Evolutionary conservation across 2,888 invertebrate species (phyloP), one percentile per base, ranked within the genome.

Genomic region (Hyles lineata): DNA sequence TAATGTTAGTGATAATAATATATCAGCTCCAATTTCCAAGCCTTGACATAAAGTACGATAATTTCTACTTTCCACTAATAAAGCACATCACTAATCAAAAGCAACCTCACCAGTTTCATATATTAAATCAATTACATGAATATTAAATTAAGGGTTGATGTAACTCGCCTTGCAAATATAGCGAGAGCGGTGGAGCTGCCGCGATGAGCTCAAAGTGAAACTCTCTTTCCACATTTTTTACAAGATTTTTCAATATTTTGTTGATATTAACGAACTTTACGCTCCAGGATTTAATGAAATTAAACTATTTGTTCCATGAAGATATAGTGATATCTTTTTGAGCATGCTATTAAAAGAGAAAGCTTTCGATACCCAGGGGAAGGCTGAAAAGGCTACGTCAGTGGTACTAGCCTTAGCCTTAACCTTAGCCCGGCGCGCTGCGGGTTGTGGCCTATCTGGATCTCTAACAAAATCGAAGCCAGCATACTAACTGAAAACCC

Each of bases 201-300:
- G 17, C 61, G 29, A 5, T n/a, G 61, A 25, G 25, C 29, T 61
- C 29, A 61, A 61, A 61, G 29, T 61, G 29, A 61, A 29, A 61
- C 7, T 62, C 29, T 29, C 23, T 29, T 62, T 15, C 17, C 19
- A 29, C 23, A 29, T 62, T 62, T 62, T 62, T 32, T 62, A 23
- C 2, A 29, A 17, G 25, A n/a, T 55, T 55, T 55, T 55, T n/a
- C 6, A 55, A n/a, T 17, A 19, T 67, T 67, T n/a, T 9, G 35
- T 35, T 67, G 21, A 17, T 35, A 67, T 15, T 35, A 60, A 23
- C 35, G 35, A 43, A 69, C 25, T 55, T 70, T 70, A 63, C 58
- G 23, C 17, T 69, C 23, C 17, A 60, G 7, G 23, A 17, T 8
- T 5, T 60, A n/a, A 58, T 55, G 19, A 32, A 35, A 32, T 8